Conservation (phyloP, 2,113 vertebrate genomes). For the Cygnus atratus region DNA sequence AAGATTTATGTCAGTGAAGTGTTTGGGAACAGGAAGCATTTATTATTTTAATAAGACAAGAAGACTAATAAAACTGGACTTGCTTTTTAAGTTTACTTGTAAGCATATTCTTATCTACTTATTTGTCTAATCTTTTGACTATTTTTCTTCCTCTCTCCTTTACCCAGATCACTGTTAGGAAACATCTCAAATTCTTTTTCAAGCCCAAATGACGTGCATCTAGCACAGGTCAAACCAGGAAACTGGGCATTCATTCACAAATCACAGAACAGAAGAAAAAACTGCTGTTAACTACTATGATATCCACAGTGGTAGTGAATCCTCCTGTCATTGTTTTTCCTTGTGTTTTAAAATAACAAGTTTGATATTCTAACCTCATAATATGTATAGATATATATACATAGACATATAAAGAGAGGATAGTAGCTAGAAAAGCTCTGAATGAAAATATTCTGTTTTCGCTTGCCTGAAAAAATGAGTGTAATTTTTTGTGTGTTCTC, state of each 20-base stretch:
- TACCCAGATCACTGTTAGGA: not conserved
- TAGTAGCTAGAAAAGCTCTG: not conserved
- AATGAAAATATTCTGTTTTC: not conserved
- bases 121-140: accelerated
- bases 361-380: not conserved
- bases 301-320: not conserved
- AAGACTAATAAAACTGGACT: not conserved
- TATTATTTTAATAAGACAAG: not conserved
- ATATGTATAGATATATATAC: no score
- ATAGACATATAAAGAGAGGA: not conserved
- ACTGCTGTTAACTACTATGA: not conserved
- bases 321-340: not conserved
- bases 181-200: not conserved
- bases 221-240: not conserved
- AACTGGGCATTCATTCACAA: not conserved
- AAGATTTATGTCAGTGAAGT: not conserved
- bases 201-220: not conserved
- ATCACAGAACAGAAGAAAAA: not conserved
- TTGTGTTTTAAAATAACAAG: not conserved
- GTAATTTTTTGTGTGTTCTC: not conserved
- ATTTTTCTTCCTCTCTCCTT: not conserved
- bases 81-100: not conserved
- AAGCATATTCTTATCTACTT: not conserved
- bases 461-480: not conserved
- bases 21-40: not conserved